Evolutionary conservation across 1,140 invertebrate genomes (phyloP).

Genomic region (Aphis gossypii): DNA sequence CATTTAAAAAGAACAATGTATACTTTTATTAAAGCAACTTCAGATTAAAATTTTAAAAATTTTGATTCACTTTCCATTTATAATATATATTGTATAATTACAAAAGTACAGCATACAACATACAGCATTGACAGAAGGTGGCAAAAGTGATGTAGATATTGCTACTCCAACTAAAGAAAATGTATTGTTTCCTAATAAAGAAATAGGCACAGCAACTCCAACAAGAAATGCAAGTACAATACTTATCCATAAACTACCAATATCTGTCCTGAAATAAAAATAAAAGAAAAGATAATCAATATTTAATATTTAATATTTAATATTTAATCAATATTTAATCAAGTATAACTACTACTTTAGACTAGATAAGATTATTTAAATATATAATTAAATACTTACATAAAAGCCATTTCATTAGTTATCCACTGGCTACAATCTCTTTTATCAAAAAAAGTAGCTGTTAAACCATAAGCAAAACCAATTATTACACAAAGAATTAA

Average conservation of each 20-base stretch:
- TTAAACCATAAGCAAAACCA: constrained; percentile 75
- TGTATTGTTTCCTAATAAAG: constrained; percentile 75
- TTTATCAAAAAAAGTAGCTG: constrained; percentile 68
- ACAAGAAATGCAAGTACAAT: constrained; percentile 75
- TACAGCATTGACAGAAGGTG: constrained; percentile 79
- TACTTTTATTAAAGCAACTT: neutral
- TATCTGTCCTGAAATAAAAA: constrained; percentile 67
- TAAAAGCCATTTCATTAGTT: constrained; percentile 74
- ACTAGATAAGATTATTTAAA: constrained; percentile 27
- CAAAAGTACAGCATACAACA: constrained; percentile 60
- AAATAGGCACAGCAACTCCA: constrained; percentile 79
- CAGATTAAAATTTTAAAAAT: neutral
- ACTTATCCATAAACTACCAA: constrained; percentile 73
- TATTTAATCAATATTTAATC: neutral
- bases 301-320: no score
- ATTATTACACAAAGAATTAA: constrained; percentile 70
- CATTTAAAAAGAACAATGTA: neutral
- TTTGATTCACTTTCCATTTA: neutral
- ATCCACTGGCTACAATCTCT: constrained; percentile 72
- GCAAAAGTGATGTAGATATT: constrained; percentile 79
- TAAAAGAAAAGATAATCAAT: constrained; percentile 1
- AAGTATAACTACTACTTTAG: neutral
- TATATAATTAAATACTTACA: constrained; percentile 64
- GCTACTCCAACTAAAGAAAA: constrained; percentile 81
- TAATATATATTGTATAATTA: neutral